Evolutionary conservation across 1,140 invertebrate species (phyloP), one percentile per base, ranked within the genome.

Genomic region (Hetaerina americana): DNA sequence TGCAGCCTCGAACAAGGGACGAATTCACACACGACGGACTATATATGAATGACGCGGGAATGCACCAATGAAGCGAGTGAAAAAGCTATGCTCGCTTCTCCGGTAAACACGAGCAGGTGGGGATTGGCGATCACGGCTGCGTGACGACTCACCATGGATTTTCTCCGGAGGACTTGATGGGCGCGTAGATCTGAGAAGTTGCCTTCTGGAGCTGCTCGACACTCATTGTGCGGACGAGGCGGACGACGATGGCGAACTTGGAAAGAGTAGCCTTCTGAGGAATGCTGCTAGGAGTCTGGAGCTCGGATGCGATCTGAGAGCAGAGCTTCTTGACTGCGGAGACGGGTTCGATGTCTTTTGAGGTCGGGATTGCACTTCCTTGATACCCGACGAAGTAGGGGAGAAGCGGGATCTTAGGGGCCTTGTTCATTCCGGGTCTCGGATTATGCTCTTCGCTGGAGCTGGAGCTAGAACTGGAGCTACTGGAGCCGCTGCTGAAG

Each of bases 241-340:
- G 78, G 18, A 81, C 80, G n/a, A 90, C 75, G 25, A 87, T 84
- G 40, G 82, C 84, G 79, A 86, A 89, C 76, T 87, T 89, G 18
- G 84, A 82, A 0, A 89, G 76, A 29, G 86, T 85, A 22, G 86
- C 79, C 57, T 83, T 73, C 73, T 83, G 81, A 0, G 82, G 81
- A 74, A 87, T 85, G n/a, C 83, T 79, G 74, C 83, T 83, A 0
- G 84, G 82, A 49, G 85, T 79, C 73, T 87, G 81, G 5, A 90
- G 66, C 71, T 87, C 85, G 49, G 83, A 77, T 24, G 80, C 84
- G 22, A 90, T 86, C 75, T 87, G 77, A 67, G 80, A 73, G 1
- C 84, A 78, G 0, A 90, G 73, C 26, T 84, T 84, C 66, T 83
- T 77, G 0, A 81, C 81, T 18, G 77, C 78, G 72, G 82, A 75